phyloP scores from a whole-genome alignment of 2,113 vertebrate genomes.

The Ophiodon elongatus region DNA sequence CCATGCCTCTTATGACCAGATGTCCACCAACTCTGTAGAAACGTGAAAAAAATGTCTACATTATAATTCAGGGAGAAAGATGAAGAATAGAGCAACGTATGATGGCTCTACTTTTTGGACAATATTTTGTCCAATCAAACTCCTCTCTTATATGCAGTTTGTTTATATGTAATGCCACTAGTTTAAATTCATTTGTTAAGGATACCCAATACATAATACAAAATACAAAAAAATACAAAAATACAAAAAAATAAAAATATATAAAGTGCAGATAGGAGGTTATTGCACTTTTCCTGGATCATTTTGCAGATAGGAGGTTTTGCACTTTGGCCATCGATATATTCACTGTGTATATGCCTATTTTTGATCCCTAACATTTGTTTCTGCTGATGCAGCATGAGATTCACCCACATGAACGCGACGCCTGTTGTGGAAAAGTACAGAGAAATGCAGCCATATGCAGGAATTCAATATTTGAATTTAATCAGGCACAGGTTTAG shows the following conservation, averaged over 20 bases:
- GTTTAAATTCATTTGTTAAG: too few species aligned
- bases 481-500: background rate
- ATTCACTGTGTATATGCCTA: background rate
- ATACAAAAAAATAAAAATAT: too few species aligned
- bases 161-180: background rate
- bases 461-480: slow-evolving; percentile 40
- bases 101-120: background rate
- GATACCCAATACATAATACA: too few species aligned
- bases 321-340: too few species aligned
- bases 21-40: slow-evolving; percentile 53
- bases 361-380: background rate
- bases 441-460: slow-evolving; percentile 19
- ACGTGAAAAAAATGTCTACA: background rate
- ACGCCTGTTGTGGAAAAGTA: background rate
- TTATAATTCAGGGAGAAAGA: background rate
- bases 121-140: background rate
- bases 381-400: background rate
- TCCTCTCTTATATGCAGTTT: background rate
- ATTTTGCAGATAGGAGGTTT: too few species aligned
- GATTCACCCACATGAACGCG: background rate
- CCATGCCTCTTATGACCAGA: slow-evolving; percentile 62
- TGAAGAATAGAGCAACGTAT: background rate
- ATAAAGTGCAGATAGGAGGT: too few species aligned
- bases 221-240: too few species aligned
- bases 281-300: too few species aligned